A percentile compares a stretch with the other conserved stretches of the same genome.
Conservation (phyloP, 2,113 vertebrate genomes). For the Equus quagga region DNA sequence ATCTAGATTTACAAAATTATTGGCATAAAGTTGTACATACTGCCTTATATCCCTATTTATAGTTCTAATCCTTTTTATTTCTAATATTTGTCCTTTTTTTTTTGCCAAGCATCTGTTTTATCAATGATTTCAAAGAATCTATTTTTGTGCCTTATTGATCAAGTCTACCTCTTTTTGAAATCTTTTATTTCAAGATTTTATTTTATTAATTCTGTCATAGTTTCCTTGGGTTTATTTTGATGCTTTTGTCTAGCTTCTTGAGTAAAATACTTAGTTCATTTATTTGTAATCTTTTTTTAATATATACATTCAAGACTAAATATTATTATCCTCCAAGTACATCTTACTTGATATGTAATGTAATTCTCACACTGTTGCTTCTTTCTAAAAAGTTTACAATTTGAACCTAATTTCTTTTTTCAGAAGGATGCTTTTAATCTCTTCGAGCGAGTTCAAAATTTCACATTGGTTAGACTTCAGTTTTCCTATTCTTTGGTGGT, state of each 20-base stretch:
- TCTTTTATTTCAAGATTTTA: slow-evolving; percentile 5
- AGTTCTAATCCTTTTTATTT: not conserved
- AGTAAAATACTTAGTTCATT: not conserved
- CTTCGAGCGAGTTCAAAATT: not conserved
- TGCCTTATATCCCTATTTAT: not conserved
- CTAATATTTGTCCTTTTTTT: not conserved
- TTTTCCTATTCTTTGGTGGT: not conserved
- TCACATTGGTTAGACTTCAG: not conserved
- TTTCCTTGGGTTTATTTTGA: not conserved
- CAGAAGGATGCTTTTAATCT: not conserved
- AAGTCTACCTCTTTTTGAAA: not conserved
- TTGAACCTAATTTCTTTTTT: not conserved
- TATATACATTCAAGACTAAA: not conserved
- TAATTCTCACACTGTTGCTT: not conserved
- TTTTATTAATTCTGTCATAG: not conserved
- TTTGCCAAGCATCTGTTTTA: not conserved
- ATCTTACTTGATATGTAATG: not conserved
- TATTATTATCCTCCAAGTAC: not conserved
- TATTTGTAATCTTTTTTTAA: slow-evolving; percentile 25
- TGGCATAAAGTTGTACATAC: not conserved
- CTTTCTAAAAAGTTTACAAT: not conserved
- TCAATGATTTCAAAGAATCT: slow-evolving; percentile 34
- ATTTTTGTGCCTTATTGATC: slow-evolving; percentile 28
- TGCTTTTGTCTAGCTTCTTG: not conserved
- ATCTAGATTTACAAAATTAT: not conserved